phyloP scores from a whole-genome alignment of 2,888 invertebrate species.

The Oxyscelio sp. region DNA sequence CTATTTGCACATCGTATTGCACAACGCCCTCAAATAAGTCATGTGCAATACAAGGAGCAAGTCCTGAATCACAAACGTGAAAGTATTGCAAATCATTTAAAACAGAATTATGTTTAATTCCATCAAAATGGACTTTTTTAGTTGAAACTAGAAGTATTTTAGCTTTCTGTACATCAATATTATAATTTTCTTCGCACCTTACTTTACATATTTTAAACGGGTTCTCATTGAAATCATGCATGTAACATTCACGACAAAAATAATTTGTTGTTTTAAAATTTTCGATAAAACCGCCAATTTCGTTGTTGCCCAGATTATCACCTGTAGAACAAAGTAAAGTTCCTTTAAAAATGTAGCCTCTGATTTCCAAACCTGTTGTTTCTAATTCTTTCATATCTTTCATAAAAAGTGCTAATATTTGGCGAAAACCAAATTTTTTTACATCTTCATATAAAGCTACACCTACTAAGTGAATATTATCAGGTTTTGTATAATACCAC shows the following conservation, averaged over 20 bases:
- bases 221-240: slow-evolving; percentile 55
- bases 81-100: slow-evolving; percentile 78
- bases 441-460: slow-evolving; percentile 53
- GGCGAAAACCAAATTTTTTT: slow-evolving; percentile 48
- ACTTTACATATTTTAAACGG: slow-evolving; percentile 28
- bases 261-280: slow-evolving; percentile 64
- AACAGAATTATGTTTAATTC: slow-evolving; percentile 78
- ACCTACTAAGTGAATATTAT: slow-evolving; percentile 17
- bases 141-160: background rate
- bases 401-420: slow-evolving; percentile 61
- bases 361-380: slow-evolving; percentile 43
- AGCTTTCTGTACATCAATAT: slow-evolving; percentile 24
- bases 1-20: slow-evolving; percentile 75
- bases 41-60: no score
- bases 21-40: slow-evolving; percentile 79
- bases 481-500: slow-evolving; percentile 9
- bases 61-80: slow-evolving; percentile 77
- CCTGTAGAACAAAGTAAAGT: slow-evolving; percentile 33
- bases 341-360: slow-evolving; percentile 27
- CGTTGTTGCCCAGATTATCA: slow-evolving; percentile 46
- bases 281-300: slow-evolving; percentile 73
- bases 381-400: slow-evolving; percentile 63
- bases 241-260: slow-evolving; percentile 59
- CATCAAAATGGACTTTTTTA: slow-evolving; percentile 54
- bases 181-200: slow-evolving; percentile 39